A percentile compares a stretch with the other conserved stretches of the same genome.
phyloP scores from a whole-genome alignment of 2,797 vertebrate genomes.

The Holocentrus rufus region DNA sequence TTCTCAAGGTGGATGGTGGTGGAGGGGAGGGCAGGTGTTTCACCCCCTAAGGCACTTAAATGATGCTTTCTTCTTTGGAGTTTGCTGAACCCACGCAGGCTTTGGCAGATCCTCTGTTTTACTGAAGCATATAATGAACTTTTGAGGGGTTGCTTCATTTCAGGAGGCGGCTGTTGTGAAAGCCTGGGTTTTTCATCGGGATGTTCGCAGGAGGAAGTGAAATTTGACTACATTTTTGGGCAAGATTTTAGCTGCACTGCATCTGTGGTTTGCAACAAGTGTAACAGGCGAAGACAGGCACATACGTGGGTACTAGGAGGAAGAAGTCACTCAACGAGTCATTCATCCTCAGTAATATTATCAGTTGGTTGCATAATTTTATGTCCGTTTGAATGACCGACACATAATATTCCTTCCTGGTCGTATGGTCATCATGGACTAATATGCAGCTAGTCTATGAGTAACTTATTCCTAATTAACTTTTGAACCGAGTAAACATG shows the following conservation, averaged over 20 bases:
- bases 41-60: constrained; percentile 6
- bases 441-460: too few species aligned
- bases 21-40: constrained; percentile 22
- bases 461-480: too few species aligned
- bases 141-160: constrained; percentile 28
- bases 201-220: neutral
- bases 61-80: constrained; percentile 3
- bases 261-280: neutral
- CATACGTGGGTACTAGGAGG: neutral
- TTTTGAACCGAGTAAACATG: too few species aligned
- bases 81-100: constrained; percentile 9
- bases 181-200: neutral
- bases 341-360: too few species aligned
- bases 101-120: neutral
- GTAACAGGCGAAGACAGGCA: neutral
- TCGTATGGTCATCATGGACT: too few species aligned
- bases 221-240: neutral
- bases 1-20: constrained; percentile 5
- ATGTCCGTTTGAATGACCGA: too few species aligned
- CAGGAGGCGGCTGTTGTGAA: constrained; percentile 31
- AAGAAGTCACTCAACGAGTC: too few species aligned
- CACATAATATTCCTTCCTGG: too few species aligned
- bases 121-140: constrained; percentile 5
- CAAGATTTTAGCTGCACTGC: neutral
- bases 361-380: too few species aligned